Conservation (phyloP, 2,888 invertebrate genomes). For the Synergus itoensis region DNA sequence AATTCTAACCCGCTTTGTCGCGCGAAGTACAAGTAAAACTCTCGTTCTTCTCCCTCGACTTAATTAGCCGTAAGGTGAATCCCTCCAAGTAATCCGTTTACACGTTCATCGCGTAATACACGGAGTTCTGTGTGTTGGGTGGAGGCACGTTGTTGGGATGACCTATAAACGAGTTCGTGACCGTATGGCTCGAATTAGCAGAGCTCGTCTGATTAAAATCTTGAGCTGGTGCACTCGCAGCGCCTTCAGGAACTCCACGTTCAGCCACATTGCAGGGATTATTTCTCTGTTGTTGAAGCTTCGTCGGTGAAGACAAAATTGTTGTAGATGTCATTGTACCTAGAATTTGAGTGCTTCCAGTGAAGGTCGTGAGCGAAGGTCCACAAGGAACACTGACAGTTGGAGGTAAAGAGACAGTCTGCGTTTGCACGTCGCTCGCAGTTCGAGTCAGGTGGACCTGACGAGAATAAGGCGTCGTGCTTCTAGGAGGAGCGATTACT, state of each 20-base stretch:
- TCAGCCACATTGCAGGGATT: conserved; percentile 76
- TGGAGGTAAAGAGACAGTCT: conserved; percentile 63
- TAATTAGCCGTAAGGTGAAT: conserved; percentile 24
- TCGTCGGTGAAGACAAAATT: conserved; percentile 72
- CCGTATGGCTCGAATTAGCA: conserved; percentile 66
- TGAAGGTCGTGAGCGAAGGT: conserved; percentile 49
- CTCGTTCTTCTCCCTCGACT: conserved; percentile 38
- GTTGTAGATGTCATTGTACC: conserved; percentile 57
- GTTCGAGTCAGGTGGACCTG: conserved; percentile 58
- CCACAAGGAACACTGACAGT: conserved; percentile 49
- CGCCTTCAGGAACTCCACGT: conserved; percentile 87
- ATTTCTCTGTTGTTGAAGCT: conserved; percentile 56
- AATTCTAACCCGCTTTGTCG: conserved; percentile 24
- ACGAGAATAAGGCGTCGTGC: conserved; percentile 60
- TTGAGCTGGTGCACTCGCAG: conserved; percentile 85
- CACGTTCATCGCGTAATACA: conserved; percentile 93
- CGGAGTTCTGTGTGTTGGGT: conserved; percentile 75
- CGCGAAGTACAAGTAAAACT: conserved; percentile 19
- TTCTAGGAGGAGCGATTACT: conserved; percentile 60
- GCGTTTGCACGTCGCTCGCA: conserved; percentile 67
- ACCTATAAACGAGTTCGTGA: conserved; percentile 67
- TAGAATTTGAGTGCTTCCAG: conserved; percentile 51
- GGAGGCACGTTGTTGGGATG: conserved; percentile 73
- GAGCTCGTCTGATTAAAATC: conserved; percentile 74
- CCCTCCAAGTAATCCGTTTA: conserved; percentile 77